phyloP scores from a whole-genome alignment of 2,888 invertebrate genomes.

The Bombylius discolor region DNA sequence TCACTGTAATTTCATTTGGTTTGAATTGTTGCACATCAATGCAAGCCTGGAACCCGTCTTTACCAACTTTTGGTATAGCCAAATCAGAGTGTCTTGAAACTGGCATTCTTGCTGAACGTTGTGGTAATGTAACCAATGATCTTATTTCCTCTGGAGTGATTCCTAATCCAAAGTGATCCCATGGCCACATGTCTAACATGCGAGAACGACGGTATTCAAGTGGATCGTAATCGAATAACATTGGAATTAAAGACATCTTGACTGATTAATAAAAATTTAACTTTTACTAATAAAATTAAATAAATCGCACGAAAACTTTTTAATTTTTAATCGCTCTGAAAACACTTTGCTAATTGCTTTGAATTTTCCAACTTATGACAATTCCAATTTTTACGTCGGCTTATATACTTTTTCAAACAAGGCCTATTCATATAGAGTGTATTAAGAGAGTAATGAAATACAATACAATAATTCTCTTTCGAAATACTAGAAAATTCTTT shows the following conservation, averaged over 20 bases:
- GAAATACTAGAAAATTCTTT: too few relatives aligned
- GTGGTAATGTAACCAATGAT: background rate
- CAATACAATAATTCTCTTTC: too few relatives aligned
- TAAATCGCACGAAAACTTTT: too few relatives aligned
- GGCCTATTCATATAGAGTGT: too few relatives aligned
- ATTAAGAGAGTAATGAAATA: too few relatives aligned
- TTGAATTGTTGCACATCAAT: slow-evolving; percentile 57
- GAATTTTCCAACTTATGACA: too few relatives aligned
- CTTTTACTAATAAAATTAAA: background rate
- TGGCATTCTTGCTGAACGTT: too few relatives aligned
- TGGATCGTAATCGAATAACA: background rate
- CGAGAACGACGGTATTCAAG: background rate
- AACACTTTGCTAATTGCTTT: too few relatives aligned
- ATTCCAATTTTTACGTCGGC: too few relatives aligned
- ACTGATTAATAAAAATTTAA: background rate
- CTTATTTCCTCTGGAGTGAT: background rate
- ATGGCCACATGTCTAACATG: background rate
- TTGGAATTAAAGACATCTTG: slow-evolving; percentile 1
- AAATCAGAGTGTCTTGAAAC: background rate
- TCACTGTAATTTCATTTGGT: slow-evolving; percentile 56
- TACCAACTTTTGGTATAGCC: slow-evolving; percentile 33
- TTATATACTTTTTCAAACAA: too few relatives aligned
- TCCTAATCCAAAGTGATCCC: slow-evolving; percentile 1
- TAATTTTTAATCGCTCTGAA: too few relatives aligned
- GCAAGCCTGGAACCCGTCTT: slow-evolving; percentile 54